Base-by-base conservation (phyloP, 2,797 vertebrate species). In the Leptodactylus fallax region DNA sequence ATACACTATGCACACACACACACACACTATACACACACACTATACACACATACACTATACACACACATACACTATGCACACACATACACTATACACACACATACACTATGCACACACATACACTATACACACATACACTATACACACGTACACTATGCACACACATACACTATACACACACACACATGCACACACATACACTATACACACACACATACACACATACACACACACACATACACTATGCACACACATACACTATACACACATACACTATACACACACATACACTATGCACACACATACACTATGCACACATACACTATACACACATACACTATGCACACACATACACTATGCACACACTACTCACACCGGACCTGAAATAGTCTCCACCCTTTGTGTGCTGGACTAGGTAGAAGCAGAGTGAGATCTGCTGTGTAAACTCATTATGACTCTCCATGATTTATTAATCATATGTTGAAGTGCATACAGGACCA, bases 381-480 rank as follows among this genome's bases (percentile, higher is more conserved):
- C n/a, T n/a, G n/a, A 85, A 76, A 81, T 53, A 25, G 49, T 49
- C 25, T n/a, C 7, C 60, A 89, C 88, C 88, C 84, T 79, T 86
- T 79, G 55, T 45, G 60, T 79, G 79, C 88, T 60, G 80, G 85
- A 76, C 7, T 12, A 45, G 21, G 12, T 27, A 51, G 36, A 77
- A 12, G 60, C 58, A 67, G 55, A 74, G 71, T 16, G n/a, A 85
- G 76, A 72, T 81, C 25, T 81, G 69, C 83, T 79, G 65, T 81
- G n/a, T 80, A 58, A 61, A 55, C 82, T 76, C 55, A 21, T 76
- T 74, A 84, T 76, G 36, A 36, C 69, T 60, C 71, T 61, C 49
- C 77, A 86, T 86, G 25, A 85, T 77, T 80, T 79, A 86, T 86
- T 86, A 21, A 86, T 86, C 25, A 49, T 27, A 60, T 85, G 83